Evolutionary conservation across 2,113 vertebrate genomes (phyloP).

Genomic region (Sula dactylatra): DNA sequence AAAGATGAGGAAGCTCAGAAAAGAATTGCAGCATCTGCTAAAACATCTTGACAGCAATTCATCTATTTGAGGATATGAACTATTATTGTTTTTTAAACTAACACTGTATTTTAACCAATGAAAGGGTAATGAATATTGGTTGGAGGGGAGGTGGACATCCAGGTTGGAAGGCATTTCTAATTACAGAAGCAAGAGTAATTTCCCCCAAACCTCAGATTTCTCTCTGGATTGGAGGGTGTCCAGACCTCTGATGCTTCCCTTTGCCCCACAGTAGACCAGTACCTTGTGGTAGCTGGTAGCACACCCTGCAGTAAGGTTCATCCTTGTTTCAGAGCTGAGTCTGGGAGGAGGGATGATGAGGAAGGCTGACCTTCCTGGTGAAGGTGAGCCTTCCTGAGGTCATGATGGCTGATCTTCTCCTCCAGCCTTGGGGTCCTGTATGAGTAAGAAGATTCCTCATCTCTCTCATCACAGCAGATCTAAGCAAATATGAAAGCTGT

Average conservation of each 20-base stretch:
- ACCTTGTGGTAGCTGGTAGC: not conserved
- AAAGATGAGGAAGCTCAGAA: not conserved
- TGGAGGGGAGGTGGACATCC: not conserved
- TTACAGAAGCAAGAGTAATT: not conserved
- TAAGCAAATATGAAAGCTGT: not conserved
- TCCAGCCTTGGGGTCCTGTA: not conserved
- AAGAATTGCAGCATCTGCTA: not conserved
- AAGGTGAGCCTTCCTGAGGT: not conserved
- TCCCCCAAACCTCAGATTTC: not conserved
- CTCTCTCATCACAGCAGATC: not conserved
- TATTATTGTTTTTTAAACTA: not conserved
- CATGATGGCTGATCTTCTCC: not conserved
- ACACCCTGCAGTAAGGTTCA: not conserved
- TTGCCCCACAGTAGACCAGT: not conserved
- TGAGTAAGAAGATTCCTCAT: not conserved
- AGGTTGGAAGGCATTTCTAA: not conserved
- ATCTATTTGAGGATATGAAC: not conserved
- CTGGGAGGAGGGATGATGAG: not conserved
- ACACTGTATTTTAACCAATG: not conserved
- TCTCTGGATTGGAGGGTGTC: not conserved
- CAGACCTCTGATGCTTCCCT: not conserved
- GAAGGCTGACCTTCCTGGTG: not conserved
- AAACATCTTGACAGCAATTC: not conserved
- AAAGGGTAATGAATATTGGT: not conserved
- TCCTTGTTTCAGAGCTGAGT: not conserved